Conservation (phyloP, 2,113 vertebrate genomes). For the Barnardius zonarius region DNA sequence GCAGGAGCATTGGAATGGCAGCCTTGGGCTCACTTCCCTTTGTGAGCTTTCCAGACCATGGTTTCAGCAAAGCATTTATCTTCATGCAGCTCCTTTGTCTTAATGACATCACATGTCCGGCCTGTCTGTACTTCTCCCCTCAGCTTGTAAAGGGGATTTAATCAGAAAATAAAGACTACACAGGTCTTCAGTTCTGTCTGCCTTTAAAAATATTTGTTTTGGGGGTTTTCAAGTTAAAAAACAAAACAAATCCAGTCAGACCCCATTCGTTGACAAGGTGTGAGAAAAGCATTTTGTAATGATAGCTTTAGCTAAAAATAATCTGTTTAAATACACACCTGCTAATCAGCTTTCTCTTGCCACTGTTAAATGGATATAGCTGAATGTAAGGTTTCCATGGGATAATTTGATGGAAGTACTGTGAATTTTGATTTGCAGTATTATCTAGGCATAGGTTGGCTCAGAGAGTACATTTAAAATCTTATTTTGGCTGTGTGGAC, state of each 20-base stretch:
- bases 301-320: background rate
- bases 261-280: background rate
- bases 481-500: background rate
- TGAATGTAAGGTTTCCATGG: background rate
- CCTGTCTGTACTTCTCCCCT: background rate
- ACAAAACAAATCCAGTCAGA: background rate
- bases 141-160: background rate
- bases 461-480: background rate
- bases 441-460: background rate
- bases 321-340: constrained; percentile 8
- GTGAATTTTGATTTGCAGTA: background rate
- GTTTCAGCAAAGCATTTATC: background rate
- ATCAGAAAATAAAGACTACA: background rate
- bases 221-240: background rate
- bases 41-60: background rate
- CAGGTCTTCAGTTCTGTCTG: background rate
- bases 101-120: accelerated
- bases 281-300: background rate
- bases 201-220: background rate
- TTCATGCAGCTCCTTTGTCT: background rate
- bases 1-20: background rate
- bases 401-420: background rate
- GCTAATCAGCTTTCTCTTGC: background rate
- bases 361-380: background rate
- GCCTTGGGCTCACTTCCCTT: background rate